Percentiles rank a stretch among this genome's conserved stretches.
Evolutionary conservation across 2,888 invertebrate genomes (phyloP).

Genomic region (Andrena fulva): DNA sequence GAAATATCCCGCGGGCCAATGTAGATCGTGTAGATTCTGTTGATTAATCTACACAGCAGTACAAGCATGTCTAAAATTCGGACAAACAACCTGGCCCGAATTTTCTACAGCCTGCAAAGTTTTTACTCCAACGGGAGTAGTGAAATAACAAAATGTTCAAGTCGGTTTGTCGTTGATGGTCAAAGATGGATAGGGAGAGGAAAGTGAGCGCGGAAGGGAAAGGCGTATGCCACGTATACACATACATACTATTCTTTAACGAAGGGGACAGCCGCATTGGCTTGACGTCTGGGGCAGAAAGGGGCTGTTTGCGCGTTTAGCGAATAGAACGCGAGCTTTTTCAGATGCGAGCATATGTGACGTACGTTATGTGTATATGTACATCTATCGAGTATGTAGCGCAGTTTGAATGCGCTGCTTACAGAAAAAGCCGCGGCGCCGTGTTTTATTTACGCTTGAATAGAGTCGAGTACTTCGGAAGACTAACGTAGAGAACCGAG

Average conservation of each 20-base stretch:
- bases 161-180: too few species aligned
- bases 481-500: background rate
- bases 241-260: slow-evolving; percentile 22
- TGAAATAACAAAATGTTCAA: too few species aligned
- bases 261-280: slow-evolving; percentile 33
- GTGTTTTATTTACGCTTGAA: slow-evolving; percentile 22
- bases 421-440: slow-evolving; percentile 9
- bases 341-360: background rate
- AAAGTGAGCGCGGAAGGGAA: too few species aligned
- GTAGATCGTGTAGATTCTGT: too few species aligned
- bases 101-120: slow-evolving; percentile 33
- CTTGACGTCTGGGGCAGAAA: slow-evolving; percentile 10
- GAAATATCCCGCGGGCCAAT: too few species aligned
- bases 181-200: too few species aligned
- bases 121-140: background rate
- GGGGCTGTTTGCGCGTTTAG: slow-evolving; percentile 13
- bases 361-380: background rate
- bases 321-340: slow-evolving; percentile 34
- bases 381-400: background rate
- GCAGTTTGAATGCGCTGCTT: slow-evolving; percentile 2
- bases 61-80: slow-evolving; percentile 33
- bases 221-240: too few species aligned
- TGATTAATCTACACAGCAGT: too few species aligned
- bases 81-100: slow-evolving; percentile 58
- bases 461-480: slow-evolving; percentile 18